These are phyloP conservation scores for Lycaena phlaeas DNA, from an alignment of 2,888 invertebrate species.

Conservation along the genomic window DNA sequence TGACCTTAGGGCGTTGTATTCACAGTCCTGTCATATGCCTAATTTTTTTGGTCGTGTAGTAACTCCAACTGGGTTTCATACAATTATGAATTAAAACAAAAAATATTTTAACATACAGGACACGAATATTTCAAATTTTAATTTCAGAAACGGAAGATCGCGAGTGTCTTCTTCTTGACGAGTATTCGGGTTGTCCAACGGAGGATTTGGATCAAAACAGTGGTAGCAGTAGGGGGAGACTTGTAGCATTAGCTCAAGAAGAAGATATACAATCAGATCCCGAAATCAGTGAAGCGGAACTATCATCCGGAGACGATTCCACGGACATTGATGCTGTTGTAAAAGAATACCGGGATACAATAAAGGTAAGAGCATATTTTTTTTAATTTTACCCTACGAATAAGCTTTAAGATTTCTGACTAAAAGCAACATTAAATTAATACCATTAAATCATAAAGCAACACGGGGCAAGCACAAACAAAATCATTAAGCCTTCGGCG, in stretches of 20 bases:
- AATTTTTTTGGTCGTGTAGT: too few species aligned
- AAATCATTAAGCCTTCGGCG: too few species aligned
- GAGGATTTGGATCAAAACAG: conserved; percentile 50
- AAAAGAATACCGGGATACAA: conserved; percentile 81
- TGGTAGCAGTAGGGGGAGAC: conserved; percentile 36
- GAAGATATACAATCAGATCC: conserved; percentile 50
- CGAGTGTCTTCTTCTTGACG: conserved; percentile 73
- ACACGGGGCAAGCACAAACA: too few species aligned
- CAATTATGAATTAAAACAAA: too few species aligned
- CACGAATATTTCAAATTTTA: too few species aligned
- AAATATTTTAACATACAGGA: too few species aligned
- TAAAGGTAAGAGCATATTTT: conserved; percentile 65
- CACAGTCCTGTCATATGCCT: too few species aligned
- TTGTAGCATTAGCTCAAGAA: conserved; percentile 37
- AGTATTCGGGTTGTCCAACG: conserved; percentile 57
- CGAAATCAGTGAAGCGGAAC: conserved; percentile 72
- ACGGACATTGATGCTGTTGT: conserved; percentile 86
- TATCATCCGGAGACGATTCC: conserved; percentile 74
- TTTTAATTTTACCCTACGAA: not conserved
- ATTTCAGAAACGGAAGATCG: conserved; percentile 66
- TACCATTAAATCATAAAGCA: too few species aligned
- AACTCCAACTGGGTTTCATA: too few species aligned
- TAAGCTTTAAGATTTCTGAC: not conserved
- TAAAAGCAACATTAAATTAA: too few species aligned
- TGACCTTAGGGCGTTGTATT: too few species aligned